phyloP scores from a whole-genome alignment of 1,140 invertebrate species.

The Tetramorium parvispinum region DNA sequence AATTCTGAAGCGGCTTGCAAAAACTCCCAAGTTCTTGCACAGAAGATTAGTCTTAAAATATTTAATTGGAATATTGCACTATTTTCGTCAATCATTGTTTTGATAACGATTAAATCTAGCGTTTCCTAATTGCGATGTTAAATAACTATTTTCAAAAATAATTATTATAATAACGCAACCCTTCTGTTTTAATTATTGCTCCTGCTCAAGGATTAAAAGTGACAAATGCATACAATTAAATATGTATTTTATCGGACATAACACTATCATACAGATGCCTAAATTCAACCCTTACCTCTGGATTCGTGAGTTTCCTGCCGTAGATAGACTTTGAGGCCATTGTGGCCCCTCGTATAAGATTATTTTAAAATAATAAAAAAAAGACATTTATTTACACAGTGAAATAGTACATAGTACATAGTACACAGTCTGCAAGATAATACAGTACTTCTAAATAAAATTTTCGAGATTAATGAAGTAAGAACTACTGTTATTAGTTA shows the following conservation, averaged over 20 bases:
- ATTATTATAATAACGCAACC: background rate
- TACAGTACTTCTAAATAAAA: constrained; percentile 47
- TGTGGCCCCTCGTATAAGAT: constrained; percentile 5
- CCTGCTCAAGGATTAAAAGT: constrained; percentile 38
- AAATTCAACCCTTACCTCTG: constrained; percentile 38
- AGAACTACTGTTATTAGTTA: background rate
- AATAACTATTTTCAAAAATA: background rate
- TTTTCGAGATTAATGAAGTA: constrained; percentile 18
- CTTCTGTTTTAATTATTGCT: background rate
- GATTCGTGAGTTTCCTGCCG: constrained; percentile 29
- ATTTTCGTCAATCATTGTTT: background rate
- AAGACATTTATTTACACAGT: constrained; percentile 32
- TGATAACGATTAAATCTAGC: background rate
- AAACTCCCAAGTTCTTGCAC: background rate
- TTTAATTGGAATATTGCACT: constrained; percentile 38
- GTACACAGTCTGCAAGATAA: constrained; percentile 34
- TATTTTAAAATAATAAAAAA: constrained; percentile 38
- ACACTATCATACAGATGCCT: constrained; percentile 38
- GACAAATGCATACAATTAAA: constrained; percentile 26
- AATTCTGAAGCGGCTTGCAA: background rate
- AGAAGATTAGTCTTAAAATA: background rate
- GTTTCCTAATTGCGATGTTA: background rate
- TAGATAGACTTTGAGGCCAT: background rate
- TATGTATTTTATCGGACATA: constrained; percentile 35
- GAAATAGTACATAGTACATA: constrained; percentile 14